Conservation (phyloP, 1,140 invertebrate species). For the Choristoneura fumiferana region DNA sequence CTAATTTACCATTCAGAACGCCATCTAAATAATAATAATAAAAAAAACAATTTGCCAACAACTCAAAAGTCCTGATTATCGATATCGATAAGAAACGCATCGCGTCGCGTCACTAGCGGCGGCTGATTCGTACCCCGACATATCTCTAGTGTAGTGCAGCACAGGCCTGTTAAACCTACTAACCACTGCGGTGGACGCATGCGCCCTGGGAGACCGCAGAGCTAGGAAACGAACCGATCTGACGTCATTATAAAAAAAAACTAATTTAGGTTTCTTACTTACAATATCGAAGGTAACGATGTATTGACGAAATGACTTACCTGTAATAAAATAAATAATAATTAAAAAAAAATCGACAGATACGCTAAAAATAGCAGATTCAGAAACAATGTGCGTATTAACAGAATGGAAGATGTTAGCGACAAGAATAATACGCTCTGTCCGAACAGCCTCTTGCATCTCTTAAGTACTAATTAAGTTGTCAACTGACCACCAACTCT, state of each 20-base stretch:
- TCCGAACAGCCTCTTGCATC: too few relatives aligned
- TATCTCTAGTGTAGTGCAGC: constrained; percentile 4
- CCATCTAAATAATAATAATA: too few relatives aligned
- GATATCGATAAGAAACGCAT: not conserved
- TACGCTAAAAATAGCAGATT: too few relatives aligned
- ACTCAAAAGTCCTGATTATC: not conserved
- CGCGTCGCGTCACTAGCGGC: not conserved
- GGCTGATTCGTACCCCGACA: constrained; percentile 11
- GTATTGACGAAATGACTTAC: constrained; percentile 18
- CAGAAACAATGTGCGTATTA: too few relatives aligned
- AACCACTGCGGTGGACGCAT: constrained; percentile 45
- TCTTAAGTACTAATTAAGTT: too few relatives aligned
- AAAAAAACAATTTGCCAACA: too few relatives aligned
- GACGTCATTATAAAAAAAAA: not conserved
- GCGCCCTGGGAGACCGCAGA: constrained; percentile 34
- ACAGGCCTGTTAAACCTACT: constrained; percentile 26
- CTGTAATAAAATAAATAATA: constrained; percentile 27
- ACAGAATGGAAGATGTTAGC: too few relatives aligned
- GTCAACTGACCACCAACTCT: too few relatives aligned
- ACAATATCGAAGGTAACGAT: not conserved
- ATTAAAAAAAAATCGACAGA: not conserved
- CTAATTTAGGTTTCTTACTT: not conserved
- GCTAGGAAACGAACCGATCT: constrained; percentile 1
- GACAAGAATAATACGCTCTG: too few relatives aligned
- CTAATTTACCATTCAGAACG: too few relatives aligned